These are phyloP conservation scores for Lacerta viridis DNA, from an alignment of 2,797 vertebrate species.

Conservation along the genomic window DNA sequence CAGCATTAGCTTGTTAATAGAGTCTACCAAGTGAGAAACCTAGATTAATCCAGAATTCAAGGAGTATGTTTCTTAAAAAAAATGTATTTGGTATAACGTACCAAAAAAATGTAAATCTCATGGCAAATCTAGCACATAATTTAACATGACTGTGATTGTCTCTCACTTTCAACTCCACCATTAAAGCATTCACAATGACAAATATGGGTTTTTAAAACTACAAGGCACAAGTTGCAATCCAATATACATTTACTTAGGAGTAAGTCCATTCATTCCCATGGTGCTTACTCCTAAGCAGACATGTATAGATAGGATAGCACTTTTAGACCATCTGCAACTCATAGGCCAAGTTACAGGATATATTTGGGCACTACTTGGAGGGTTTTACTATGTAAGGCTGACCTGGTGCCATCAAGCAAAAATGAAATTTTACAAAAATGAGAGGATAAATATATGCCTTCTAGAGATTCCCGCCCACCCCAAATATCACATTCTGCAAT, in stretches of 20 bases:
- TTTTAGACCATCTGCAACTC: not conserved
- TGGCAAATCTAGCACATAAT: not conserved
- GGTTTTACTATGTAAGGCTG: not conserved
- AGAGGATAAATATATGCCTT: conserved; percentile 8
- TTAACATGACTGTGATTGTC: not conserved
- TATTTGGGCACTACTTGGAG: not conserved
- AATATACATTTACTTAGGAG: not conserved
- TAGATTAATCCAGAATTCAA: not conserved
- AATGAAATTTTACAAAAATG: not conserved
- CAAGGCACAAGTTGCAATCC: not conserved
- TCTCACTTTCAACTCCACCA: not conserved
- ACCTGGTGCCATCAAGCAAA: not conserved
- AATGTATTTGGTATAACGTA: not conserved
- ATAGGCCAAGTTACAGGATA: not conserved
- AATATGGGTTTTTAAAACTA: not conserved
- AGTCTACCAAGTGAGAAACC: not conserved
- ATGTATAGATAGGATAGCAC: not conserved
- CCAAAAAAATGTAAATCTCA: not conserved
- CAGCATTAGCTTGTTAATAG: not conserved
- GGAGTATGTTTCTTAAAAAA: not conserved
- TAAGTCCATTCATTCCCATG: not conserved
- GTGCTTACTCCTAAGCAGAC: not conserved
- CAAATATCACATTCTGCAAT: not conserved
- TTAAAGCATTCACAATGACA: not conserved
- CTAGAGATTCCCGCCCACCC: not conserved